Conservation (phyloP, 2,888 invertebrate species). For the Sericinus montela region DNA sequence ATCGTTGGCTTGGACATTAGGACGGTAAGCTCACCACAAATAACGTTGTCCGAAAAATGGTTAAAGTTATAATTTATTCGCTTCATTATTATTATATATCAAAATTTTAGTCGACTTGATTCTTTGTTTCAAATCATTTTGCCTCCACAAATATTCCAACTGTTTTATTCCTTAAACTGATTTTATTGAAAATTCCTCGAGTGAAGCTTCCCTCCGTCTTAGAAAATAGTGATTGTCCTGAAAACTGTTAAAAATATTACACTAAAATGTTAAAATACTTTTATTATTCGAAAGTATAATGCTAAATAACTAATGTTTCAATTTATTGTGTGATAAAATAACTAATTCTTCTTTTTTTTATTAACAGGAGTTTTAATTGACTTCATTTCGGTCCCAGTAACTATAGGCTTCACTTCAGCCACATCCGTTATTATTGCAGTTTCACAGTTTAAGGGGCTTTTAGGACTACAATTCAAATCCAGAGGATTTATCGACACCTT, state of each 20-base stretch:
- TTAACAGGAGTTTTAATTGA: conserved; percentile 89
- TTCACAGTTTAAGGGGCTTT: conserved; percentile 86
- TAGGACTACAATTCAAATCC: conserved; percentile 86
- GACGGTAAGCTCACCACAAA: too few species aligned
- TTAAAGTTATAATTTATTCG: too few species aligned
- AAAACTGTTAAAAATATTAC: background rate
- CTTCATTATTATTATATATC: too few species aligned
- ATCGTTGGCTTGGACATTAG: too few species aligned
- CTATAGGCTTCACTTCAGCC: conserved; percentile 94
- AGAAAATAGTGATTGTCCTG: conserved; percentile 3
- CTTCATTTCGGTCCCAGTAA: conserved; percentile 93
- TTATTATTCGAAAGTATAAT: too few species aligned
- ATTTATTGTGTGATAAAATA: too few species aligned
- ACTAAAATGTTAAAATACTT: too few species aligned
- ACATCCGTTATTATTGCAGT: conserved; percentile 94
- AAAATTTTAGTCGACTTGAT: background rate
- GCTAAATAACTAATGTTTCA: too few species aligned
- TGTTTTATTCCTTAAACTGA: conserved; percentile 11
- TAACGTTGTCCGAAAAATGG: too few species aligned
- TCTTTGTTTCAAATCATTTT: conserved; percentile 8
- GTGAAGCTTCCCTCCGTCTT: conserved; percentile 5
- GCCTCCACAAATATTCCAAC: conserved; percentile 13
- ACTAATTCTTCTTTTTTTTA: too few species aligned
- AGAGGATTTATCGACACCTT: conserved; percentile 88
- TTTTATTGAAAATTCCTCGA: conserved; percentile 17